Base-by-base conservation (phyloP, 2,797 vertebrate species). In the Scolopax rusticola region DNA sequence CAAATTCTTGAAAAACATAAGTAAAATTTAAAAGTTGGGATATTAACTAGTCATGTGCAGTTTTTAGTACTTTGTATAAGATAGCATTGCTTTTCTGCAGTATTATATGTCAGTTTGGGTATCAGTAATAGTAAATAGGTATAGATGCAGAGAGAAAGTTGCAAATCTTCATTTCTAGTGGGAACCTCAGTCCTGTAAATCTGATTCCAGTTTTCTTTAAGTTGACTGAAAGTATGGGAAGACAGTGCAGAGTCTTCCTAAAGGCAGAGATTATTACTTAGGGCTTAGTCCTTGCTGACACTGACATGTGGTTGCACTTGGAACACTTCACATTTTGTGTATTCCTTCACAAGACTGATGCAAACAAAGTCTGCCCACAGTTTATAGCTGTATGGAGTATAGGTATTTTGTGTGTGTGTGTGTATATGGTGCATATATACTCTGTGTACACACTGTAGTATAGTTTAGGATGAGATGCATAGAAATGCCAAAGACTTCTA, bases 181-280 rank as follows among this genome's bases (percentile, higher is more conserved):
- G 67, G 25, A 81, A 11, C 23, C 32, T 79, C 17, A 27, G 57
- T 64, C 15, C 32, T 68, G 11, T 8, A 36, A 36, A 53, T 54
- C 23, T 61, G 10, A 69, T 70, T 48, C 20, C 48, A 79, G 14
- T 32, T 71, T 84, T 24, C 59, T 57, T 14, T 32, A 41, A 70
- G 8, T 32, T 41, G 12, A 23, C 53, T 63, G 24, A 32, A 67
- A 36, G 14, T 50, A 13, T 0, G 0, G 11, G 8, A 47, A 50
- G 19, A 11, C n/a, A 45, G 12, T 11, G 13, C 7, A 33, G 51
- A 12, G 6, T 61, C 6, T 0, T 45, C 36, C 40, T 21, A 33
- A 67, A 61, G 33, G 47, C 41, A 33, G 33, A 64, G 36, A 23
- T 7, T 27, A 1, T 70, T 40, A 15, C 16, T 67, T 51, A 38